Base-by-base conservation (phyloP, 2,888 invertebrate species). In the Chymomyza fuscimana region DNA sequence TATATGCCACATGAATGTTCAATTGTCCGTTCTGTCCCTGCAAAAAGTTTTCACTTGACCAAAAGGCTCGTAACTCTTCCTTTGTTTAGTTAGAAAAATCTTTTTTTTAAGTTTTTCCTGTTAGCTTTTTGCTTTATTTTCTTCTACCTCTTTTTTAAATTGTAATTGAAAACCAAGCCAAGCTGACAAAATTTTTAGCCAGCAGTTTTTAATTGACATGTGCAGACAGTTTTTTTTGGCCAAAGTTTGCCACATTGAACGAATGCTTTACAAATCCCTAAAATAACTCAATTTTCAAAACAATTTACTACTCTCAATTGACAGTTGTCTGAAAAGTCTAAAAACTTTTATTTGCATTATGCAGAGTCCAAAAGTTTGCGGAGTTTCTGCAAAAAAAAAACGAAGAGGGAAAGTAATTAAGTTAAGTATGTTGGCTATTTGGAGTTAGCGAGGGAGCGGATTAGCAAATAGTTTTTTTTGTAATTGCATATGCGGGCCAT, bases 231-330 rank as follows among this genome's bases (percentile, higher is more conserved):
- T 75, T 64, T 54, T 12, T 54, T 52, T 46, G n/a, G 25, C 58
- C 22, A 58, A 40, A 40, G 40, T 40, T 40, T 40, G 40, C 12
- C 12, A 12, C 12, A 12, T 46, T 46, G 40, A 12, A 46, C 12
- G 40, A 12, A 46, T 46, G 40, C 40, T 46, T 12, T 12, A 4
- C 12, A 46, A 46, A 46, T 46, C 40, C 40, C 12, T 3, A 12
- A 65, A 83, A 87, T 80, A 64, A 62, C 73, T 80, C 69, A 76
- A 86, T 86, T 83, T 85, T 67, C 65, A 74, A 71, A 69, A 73
- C 71, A 61, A 71, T 60, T 64, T 80, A 16, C 72, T 63, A 65
- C 12, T 73, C 76, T 73, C 73, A 76, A 80, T 80, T 80, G 81
- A 76, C 73, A 73, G 59, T 15, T 59, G 59, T 59, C 22, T 7